Conservation (phyloP, 2,797 vertebrate species). For the Hephaestus fuliginosus region DNA sequence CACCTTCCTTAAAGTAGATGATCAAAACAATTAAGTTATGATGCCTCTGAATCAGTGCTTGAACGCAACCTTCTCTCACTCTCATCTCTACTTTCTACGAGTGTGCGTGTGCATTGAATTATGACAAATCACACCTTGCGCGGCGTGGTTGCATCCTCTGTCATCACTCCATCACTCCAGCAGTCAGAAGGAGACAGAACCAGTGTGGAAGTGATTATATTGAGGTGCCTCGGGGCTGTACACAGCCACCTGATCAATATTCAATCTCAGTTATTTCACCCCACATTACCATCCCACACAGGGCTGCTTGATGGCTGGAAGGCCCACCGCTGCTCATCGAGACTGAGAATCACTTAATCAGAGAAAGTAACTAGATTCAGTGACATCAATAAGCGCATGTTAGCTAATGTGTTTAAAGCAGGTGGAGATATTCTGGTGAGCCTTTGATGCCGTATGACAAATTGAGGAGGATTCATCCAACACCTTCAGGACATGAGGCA, state of each 20-base stretch:
- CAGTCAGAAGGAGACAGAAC: constrained; percentile 61
- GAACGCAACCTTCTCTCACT: constrained; percentile 32
- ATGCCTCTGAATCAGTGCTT: constrained; percentile 36
- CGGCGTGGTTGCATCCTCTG: constrained; percentile 44
- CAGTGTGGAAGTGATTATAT: constrained; percentile 71
- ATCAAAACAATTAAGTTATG: constrained; percentile 54
- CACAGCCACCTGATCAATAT: constrained; percentile 80
- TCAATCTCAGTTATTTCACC: constrained; percentile 78
- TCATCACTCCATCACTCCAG: constrained; percentile 65
- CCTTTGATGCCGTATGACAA: constrained; percentile 41
- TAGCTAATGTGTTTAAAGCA: constrained; percentile 48
- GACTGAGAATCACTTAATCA: constrained; percentile 69
- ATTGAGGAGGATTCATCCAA: constrained; percentile 41
- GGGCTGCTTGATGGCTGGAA: constrained; percentile 55
- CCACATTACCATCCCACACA: constrained; percentile 64
- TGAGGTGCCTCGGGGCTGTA: constrained; percentile 63
- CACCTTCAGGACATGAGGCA: constrained; percentile 31
- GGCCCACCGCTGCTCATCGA: constrained; percentile 35
- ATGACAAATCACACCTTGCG: constrained; percentile 44
- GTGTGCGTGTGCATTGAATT: constrained; percentile 28
- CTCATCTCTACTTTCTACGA: background rate
- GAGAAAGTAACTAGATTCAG: constrained; percentile 63
- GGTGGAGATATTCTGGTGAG: constrained; percentile 32
- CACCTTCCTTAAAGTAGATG: constrained; percentile 42
- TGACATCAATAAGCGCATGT: constrained; percentile 51